Evolutionary conservation across 1,140 invertebrate species (phyloP).

Genomic region (Octopus sinensis): DNA sequence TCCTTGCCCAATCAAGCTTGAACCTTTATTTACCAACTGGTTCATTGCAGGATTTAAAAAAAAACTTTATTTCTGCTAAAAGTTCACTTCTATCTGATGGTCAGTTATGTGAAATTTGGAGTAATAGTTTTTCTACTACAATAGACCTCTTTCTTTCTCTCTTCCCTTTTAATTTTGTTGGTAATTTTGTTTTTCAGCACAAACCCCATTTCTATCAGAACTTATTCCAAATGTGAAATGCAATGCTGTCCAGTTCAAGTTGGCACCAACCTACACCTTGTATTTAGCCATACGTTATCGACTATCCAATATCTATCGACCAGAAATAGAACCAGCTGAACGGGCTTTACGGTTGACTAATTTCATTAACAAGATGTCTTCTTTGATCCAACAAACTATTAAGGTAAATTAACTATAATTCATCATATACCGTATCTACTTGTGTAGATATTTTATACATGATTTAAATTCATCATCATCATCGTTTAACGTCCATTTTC

Average conservation of each 20-base stretch:
- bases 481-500: too few relatives aligned
- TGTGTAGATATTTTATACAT: too few relatives aligned
- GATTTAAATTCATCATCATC: too few relatives aligned
- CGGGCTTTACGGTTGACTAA: slow-evolving; percentile 83
- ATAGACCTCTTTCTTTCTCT: too few relatives aligned
- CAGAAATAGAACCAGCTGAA: slow-evolving; percentile 85
- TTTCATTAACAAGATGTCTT: slow-evolving; percentile 83
- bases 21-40: too few relatives aligned
- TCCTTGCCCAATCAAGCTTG: too few relatives aligned
- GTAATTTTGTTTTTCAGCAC: slow-evolving; percentile 46
- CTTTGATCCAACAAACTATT: slow-evolving; percentile 79
- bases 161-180: too few relatives aligned
- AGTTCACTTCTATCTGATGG: neutral
- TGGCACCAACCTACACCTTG: slow-evolving; percentile 90
- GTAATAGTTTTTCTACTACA: slow-evolving; percentile 49
- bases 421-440: too few relatives aligned
- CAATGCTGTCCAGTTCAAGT: slow-evolving; percentile 61
- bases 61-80: neutral
- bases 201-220: slow-evolving; percentile 83
- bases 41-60: too few relatives aligned
- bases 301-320: slow-evolving; percentile 87
- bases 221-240: slow-evolving; percentile 81
- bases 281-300: slow-evolving; percentile 88
- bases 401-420: slow-evolving; percentile 55
- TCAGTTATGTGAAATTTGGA: neutral